A percentile compares a stretch with the other conserved stretches of the same genome.
Conservation (phyloP, 2,113 vertebrate genomes). For the Pardalotus punctatus region DNA sequence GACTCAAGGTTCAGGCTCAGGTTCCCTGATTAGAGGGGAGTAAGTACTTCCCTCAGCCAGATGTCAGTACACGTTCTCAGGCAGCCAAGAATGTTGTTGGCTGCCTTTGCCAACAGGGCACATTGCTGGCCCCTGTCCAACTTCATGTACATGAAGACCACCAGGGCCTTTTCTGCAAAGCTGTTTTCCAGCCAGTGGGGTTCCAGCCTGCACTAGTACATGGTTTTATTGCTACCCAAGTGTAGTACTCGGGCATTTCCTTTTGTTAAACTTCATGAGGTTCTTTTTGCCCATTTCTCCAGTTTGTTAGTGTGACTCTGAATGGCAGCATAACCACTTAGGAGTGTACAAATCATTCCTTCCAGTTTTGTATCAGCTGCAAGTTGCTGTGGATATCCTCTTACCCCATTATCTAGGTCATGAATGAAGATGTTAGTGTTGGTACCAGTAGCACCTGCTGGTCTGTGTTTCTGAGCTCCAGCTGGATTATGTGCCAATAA, state of each 20-base stretch:
- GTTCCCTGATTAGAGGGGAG: background rate
- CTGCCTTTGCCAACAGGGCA: background rate
- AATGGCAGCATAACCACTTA: background rate
- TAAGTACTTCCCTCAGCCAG: background rate
- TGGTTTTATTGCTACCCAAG: background rate
- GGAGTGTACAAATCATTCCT: background rate
- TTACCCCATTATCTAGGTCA: background rate
- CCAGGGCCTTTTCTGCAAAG: background rate
- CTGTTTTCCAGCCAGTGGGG: background rate
- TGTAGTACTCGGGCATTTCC: background rate
- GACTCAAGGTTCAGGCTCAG: background rate
- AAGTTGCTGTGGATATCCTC: background rate
- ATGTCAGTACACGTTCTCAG: background rate
- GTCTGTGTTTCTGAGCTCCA: background rate
- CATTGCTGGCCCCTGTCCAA: background rate
- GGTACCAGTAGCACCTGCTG: background rate
- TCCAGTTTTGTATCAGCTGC: background rate
- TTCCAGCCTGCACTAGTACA: background rate
- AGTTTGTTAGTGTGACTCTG: background rate
- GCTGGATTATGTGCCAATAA: background rate
- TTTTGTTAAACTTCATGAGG: background rate
- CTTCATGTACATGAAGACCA: background rate
- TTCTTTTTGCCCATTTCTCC: background rate
- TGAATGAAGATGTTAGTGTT: background rate
- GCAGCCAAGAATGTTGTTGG: background rate